Evolutionary conservation across 35 echinoderm and acorn worm species (phyloP).

Genomic region (Lytechinus variegatus): DNA sequence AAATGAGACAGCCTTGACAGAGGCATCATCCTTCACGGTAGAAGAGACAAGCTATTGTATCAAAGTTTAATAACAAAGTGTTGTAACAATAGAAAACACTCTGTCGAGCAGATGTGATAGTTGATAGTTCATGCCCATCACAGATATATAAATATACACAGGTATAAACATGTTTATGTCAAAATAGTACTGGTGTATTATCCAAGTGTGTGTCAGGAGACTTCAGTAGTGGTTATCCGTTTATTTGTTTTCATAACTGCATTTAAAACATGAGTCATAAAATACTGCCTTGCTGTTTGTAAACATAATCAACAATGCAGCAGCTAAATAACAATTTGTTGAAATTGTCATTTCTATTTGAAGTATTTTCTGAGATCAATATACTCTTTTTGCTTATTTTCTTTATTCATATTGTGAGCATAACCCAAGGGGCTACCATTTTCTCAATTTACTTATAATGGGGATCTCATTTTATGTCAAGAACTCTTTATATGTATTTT

Average conservation of each 20-base stretch:
- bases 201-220: not conserved
- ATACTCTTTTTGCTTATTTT: not conserved
- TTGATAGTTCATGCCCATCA: not conserved
- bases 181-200: not conserved
- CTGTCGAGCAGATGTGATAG: not conserved
- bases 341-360: not conserved
- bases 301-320: not conserved
- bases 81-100: not conserved
- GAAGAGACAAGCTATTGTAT: slow-evolving; percentile 2
- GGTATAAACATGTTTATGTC: slow-evolving; percentile 13
- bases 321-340: not conserved
- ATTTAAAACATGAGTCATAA: not conserved
- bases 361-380: not conserved
- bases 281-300: not conserved
- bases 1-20: not conserved
- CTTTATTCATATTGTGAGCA: not conserved
- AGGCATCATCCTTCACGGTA: not conserved
- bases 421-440: not conserved
- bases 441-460: not conserved
- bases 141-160: not conserved
- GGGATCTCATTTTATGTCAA: not conserved
- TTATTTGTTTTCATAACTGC: not conserved
- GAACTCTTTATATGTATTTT: not conserved
- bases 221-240: not conserved
- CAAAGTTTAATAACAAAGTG: not conserved